Evolutionary conservation across 2,797 vertebrate species (phyloP), one percentile per base, ranked within the genome.

Genomic region (Sebastes itinus): DNA sequence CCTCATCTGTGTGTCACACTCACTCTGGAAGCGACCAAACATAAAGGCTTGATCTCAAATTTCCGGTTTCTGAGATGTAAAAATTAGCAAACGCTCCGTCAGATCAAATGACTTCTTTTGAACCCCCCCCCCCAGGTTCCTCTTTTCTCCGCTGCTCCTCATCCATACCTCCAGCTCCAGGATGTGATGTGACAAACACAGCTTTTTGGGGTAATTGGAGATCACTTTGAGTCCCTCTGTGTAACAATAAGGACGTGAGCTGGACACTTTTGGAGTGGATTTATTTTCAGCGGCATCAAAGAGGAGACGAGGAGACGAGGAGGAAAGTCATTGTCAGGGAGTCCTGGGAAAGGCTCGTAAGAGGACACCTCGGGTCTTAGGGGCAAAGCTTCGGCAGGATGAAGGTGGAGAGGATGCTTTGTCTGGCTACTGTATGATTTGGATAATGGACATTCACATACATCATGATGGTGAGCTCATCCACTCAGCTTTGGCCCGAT

Each of bases 61-160:
- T 91, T 96, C 94, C 77, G 69, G 89, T 94, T 92, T 94, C 87
- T 93, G 86, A 94, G 86, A 89, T 93, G 83, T 91, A 90, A 81
- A 95, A 95, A 92, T 94, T 90, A 83, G 83, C 83, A 81, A 92
- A 90, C 88, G 69, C 90, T 93, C 90, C 72, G 90, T 85, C 28
- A 81, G 92, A 90, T 95, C 92, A 65, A 72, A 85, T 88, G 42
- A 92, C 85, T 72, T 72, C 80, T 38, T 83, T 92, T 84, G 63
- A 86, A 80, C 77, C 86, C 87, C 82, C 79, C 86, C 87, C 81
- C 81, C 56, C 66, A 64, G 88, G 83, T 68, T 67, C 33, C 77
- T 75, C 66, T 78, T 85, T 70, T 70, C 72, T 49, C 71, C 65
- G 18, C 75, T 75, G 71, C 25, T 66, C 58, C 59, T 74, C 59